phyloP scores from a whole-genome alignment of 2,888 invertebrate genomes.

The Stenolophus ochropezus region DNA sequence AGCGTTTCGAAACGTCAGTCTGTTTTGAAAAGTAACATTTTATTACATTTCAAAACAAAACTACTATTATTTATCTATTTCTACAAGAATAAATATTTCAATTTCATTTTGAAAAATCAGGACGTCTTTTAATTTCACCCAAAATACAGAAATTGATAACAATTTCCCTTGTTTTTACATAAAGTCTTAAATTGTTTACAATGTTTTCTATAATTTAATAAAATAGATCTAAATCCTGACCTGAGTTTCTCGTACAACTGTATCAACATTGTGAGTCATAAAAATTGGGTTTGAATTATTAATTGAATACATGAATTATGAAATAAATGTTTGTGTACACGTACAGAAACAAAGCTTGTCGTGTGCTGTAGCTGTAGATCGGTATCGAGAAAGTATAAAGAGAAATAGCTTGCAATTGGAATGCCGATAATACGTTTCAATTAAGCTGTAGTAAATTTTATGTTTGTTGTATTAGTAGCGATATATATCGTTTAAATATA shows the following conservation, averaged over 20 bases:
- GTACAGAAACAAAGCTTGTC: neutral
- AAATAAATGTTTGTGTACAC: neutral
- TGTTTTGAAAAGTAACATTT: too few relatives aligned
- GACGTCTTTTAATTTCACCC: too few relatives aligned
- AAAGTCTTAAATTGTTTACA: too few relatives aligned
- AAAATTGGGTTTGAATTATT: neutral
- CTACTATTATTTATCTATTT: too few relatives aligned
- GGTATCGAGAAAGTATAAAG: neutral
- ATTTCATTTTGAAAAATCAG: too few relatives aligned
- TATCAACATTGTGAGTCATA: neutral
- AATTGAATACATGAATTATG: neutral
- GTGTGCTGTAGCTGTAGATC: neutral
- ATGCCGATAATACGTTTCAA: neutral
- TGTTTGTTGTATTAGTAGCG: neutral
- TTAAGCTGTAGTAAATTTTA: neutral
- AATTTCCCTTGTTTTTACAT: too few relatives aligned
- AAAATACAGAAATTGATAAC: too few relatives aligned
- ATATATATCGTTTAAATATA: neutral
- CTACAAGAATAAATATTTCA: too few relatives aligned
- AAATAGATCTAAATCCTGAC: neutral
- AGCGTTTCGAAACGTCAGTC: too few relatives aligned
- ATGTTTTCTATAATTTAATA: too few relatives aligned
- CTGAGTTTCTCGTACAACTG: neutral
- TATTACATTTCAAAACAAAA: too few relatives aligned
- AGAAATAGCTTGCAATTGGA: neutral